Conservation (phyloP, 2,113 vertebrate genomes). For the Scolopax mira region DNA sequence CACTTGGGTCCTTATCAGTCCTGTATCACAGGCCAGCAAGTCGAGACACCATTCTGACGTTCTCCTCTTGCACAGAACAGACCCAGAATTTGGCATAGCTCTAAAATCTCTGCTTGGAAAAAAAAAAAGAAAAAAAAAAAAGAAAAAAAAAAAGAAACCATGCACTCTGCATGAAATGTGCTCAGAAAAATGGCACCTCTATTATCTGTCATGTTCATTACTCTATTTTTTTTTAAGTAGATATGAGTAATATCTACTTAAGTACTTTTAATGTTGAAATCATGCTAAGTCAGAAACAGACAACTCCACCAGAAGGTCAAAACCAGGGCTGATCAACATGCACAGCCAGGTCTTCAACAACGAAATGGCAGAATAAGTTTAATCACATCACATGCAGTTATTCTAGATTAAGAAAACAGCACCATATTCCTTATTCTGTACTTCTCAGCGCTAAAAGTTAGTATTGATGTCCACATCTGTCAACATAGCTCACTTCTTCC, state of each 20-base stretch:
- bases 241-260: background rate
- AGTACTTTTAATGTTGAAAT: background rate
- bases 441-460: background rate
- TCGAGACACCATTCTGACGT: constrained; percentile 2
- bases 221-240: background rate
- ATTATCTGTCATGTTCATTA: background rate
- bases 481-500: background rate
- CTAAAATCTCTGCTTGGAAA: background rate
- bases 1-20: background rate
- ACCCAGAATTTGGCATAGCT: background rate
- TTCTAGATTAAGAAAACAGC: background rate
- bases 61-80: constrained; percentile 11
- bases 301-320: background rate
- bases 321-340: background rate
- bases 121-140: too few species aligned
- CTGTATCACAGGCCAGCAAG: constrained; percentile 34
- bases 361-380: background rate
- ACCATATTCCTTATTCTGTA: background rate
- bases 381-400: background rate
- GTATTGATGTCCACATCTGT: background rate
- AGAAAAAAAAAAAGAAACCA: background rate
- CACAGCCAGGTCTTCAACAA: background rate
- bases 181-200: background rate
- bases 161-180: background rate
- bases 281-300: background rate